phyloP scores from a whole-genome alignment of 2,797 vertebrate species.

The Gila robusta region DNA sequence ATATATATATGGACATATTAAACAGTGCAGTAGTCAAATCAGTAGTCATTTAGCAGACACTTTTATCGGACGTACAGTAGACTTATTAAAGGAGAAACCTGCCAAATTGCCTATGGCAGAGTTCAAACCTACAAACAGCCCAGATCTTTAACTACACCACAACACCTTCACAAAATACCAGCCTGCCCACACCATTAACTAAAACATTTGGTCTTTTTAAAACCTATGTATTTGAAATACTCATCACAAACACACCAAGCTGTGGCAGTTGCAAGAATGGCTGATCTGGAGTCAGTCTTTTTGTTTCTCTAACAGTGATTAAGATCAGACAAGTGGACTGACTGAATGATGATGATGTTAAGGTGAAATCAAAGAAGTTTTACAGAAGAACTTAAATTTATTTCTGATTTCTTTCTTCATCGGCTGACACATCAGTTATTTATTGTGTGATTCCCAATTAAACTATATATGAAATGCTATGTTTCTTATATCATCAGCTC shows the following conservation, averaged over 20 bases:
- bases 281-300: neutral
- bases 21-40: neutral
- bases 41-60: neutral
- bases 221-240: neutral
- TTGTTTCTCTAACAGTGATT: neutral
- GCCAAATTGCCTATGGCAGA: no score
- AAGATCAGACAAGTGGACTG: neutral
- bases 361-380: neutral
- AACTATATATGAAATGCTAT: neutral
- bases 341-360: neutral
- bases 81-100: slow-evolving; percentile 11
- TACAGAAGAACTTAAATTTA: no score
- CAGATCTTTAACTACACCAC: neutral
- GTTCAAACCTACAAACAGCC: slow-evolving; percentile 6
- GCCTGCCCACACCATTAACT: neutral
- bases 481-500: neutral
- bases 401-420: no score
- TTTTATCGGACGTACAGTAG: slow-evolving; percentile 11
- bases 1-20: slow-evolving; percentile 3
- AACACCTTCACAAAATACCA: neutral
- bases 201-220: neutral
- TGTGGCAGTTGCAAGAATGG: neutral
- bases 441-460: neutral
- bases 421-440: neutral
- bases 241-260: neutral